Percentiles rank a stretch among this genome's conserved stretches.
phyloP scores from a whole-genome alignment of 2,113 vertebrate species.

The Siphamia tubifer region DNA sequence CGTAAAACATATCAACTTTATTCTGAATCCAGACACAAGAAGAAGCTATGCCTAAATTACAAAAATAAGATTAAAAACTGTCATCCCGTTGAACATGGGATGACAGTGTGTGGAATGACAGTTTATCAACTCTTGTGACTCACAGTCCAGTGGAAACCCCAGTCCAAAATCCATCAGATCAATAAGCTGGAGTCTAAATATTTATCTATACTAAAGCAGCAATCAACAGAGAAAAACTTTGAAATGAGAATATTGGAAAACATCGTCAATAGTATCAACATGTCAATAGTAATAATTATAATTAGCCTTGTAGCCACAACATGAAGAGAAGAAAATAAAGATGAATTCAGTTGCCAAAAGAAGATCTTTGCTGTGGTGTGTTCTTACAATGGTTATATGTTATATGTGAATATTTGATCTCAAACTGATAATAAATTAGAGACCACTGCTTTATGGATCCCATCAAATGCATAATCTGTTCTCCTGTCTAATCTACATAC shows the following conservation, averaged over 20 bases:
- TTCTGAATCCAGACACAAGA: conserved; percentile 19
- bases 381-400: too few relatives aligned
- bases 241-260: neutral
- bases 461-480: too few relatives aligned
- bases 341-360: too few relatives aligned
- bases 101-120: neutral
- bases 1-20: neutral
- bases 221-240: conserved; percentile 19
- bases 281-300: neutral
- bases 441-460: too few relatives aligned
- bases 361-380: too few relatives aligned
- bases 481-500: too few relatives aligned
- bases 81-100: neutral
- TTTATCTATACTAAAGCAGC: conserved; percentile 40
- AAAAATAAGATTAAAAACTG: neutral
- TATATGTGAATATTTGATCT: too few relatives aligned
- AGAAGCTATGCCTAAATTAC: neutral
- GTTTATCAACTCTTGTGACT: conserved; percentile 6
- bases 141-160: too few relatives aligned
- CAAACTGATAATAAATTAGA: too few relatives aligned
- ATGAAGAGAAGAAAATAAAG: too few relatives aligned
- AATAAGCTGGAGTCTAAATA: conserved; percentile 43
- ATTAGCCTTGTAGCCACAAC: too few relatives aligned
- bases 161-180: conserved; percentile 22
- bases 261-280: conserved; percentile 33